Base-by-base conservation (phyloP, 2,888 invertebrate genomes). In the Drosophila mimetica region DNA sequence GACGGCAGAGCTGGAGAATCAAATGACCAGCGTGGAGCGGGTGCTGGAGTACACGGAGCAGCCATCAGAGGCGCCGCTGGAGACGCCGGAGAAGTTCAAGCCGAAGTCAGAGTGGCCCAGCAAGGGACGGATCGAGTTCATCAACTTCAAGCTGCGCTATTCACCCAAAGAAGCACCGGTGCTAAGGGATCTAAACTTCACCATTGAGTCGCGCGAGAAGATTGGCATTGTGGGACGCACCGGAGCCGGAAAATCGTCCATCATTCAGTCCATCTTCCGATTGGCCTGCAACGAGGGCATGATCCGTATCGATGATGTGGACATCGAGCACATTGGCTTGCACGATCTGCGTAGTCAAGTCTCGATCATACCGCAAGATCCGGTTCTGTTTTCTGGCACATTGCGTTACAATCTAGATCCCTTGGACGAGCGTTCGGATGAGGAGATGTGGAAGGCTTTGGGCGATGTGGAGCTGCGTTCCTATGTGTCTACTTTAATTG, bases 361-460 rank as follows among this genome's bases (percentile, higher is more conserved):
- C 58, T 95, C 98, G 0, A 98, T 98, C 67, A 98, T 98, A 88
- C 98, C 98, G 0, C 98, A 98, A 93, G 97, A 97, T 87, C 97
- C 97, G 0, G 95, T 97, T 22, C 91, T 98, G 20, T 97, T 98
- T 90, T 96, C 96, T 0, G 96, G 96, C 8, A 95, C 95, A n/a
- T 91, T 98, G 41, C 93, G 97, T 7, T 94, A 95, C 89, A 97
- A 97, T 91, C 93, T 97, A 89, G 97, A 97, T 93, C 97, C 97
- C 0, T 96, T 97, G 88, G 93, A 94, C 58, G 94, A 95, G 86
- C 94, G 94, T 74, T 93, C 93, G 0, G 97, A 97, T 80, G 93
- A 93, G 0, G 93, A 94, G 18, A 93, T 97, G 67, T 97, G 97
- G 97, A 93, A 93, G 67, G 96, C 96, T 0, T 91, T 97, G 41